Percentiles rank a stretch among this genome's conserved stretches.
Evolutionary conservation across 1,140 invertebrate genomes (phyloP).

Genomic region (Dendroctonus ponderosae): DNA sequence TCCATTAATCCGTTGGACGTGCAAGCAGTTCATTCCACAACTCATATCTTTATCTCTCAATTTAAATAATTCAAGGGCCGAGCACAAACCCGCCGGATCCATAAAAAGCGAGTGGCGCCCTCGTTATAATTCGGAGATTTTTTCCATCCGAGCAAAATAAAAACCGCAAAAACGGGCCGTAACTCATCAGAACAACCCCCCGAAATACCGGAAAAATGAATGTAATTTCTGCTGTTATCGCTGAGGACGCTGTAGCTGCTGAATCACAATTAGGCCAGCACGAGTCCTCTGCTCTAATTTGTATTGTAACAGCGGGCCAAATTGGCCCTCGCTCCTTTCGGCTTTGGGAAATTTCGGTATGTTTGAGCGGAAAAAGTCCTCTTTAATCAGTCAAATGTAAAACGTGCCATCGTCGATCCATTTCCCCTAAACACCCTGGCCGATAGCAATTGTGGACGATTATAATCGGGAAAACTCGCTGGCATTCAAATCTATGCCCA

Average conservation of each 20-base stretch:
- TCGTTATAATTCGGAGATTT: constrained; percentile 7
- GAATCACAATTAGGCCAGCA: constrained; percentile 26
- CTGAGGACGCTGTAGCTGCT: constrained; percentile 13
- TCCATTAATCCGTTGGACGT: too few species aligned
- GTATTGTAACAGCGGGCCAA: constrained; percentile 13
- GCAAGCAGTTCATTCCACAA: too few species aligned
- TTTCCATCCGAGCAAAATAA: constrained; percentile 6
- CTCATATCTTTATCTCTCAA: neutral
- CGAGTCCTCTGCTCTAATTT: constrained; percentile 13
- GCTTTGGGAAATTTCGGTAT: neutral
- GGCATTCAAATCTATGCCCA: too few species aligned
- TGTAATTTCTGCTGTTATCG: constrained; percentile 26
- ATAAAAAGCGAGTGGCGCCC: constrained; percentile 2
- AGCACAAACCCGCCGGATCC: neutral
- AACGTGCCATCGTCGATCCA: too few species aligned
- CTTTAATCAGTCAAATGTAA: too few species aligned
- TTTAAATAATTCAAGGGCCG: constrained; percentile 1
- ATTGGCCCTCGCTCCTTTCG: neutral
- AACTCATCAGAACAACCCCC: constrained; percentile 17
- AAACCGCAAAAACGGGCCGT: constrained; percentile 11
- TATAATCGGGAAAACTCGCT: too few species aligned
- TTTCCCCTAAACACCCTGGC: too few species aligned
- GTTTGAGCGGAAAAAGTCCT: too few species aligned
- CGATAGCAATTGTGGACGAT: too few species aligned
- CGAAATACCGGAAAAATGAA: constrained; percentile 23